Evolutionary conservation across 2,113 vertebrate genomes (phyloP).

Genomic region (Phasianus colchicus): DNA sequence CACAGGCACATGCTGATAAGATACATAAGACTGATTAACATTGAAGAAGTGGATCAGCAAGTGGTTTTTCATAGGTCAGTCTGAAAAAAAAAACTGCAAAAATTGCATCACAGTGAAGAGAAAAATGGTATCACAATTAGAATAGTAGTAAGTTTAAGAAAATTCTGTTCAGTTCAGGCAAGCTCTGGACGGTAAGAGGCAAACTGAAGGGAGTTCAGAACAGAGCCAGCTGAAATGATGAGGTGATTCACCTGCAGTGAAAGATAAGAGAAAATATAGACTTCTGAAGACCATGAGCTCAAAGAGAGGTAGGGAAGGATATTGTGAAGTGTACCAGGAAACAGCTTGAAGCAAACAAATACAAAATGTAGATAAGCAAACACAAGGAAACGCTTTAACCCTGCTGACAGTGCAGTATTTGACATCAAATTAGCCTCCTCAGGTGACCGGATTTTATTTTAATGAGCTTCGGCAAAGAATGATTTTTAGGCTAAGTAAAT

Average conservation of each 20-base stretch:
- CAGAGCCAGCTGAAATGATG: background rate
- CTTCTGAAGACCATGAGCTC: background rate
- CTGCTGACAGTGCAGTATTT: background rate
- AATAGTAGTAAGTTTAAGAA: background rate
- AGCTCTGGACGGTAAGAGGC: background rate
- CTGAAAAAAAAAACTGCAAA: background rate
- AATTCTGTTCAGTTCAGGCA: background rate
- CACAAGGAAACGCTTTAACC: background rate
- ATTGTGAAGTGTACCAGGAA: background rate
- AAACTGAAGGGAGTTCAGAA: background rate
- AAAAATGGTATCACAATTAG: background rate
- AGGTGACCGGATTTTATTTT: background rate
- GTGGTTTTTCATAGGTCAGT: background rate
- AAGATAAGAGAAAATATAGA: background rate
- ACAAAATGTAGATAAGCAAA: background rate
- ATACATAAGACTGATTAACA: background rate
- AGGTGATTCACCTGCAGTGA: background rate
- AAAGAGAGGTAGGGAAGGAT: background rate
- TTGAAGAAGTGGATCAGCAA: background rate
- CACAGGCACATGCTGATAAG: background rate
- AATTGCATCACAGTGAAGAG: background rate
- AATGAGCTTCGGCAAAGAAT: background rate
- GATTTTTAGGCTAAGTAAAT: slow-evolving; percentile 3
- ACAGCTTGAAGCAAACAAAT: background rate
- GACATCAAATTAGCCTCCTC: background rate